These are phyloP conservation scores for Octomys mimax DNA, from an alignment of 2,797 vertebrate genomes.

Conservation along the genomic window DNA sequence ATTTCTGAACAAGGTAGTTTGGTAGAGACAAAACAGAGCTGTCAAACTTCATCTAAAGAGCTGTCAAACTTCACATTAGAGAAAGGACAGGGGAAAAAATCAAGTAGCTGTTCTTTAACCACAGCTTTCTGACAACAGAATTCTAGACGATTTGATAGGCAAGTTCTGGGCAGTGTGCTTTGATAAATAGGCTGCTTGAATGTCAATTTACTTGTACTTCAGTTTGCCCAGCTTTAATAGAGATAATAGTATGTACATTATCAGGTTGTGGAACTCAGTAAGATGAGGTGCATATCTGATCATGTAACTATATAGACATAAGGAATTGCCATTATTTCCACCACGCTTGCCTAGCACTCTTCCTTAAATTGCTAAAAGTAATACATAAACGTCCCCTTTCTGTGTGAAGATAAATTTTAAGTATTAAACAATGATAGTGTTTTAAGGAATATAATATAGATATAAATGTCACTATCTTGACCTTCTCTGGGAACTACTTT, in stretches of 20 bases:
- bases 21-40: neutral
- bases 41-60: neutral
- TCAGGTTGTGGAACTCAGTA: neutral
- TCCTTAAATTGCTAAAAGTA: slow-evolving; percentile 5
- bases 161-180: neutral
- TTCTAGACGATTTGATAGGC: neutral
- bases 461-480: slow-evolving; percentile 36
- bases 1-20: neutral
- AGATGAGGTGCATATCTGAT: neutral
- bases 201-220: neutral
- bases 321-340: neutral
- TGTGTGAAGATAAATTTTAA: slow-evolving; percentile 8
- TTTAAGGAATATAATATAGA: slow-evolving; percentile 16
- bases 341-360: neutral
- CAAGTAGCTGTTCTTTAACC: neutral
- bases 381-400: neutral
- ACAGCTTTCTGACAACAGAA: neutral
- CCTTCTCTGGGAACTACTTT: slow-evolving; percentile 25
- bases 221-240: neutral
- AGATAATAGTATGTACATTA: neutral
- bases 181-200: neutral
- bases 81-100: neutral
- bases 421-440: neutral
- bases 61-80: neutral
- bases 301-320: neutral